Base-by-base conservation (phyloP, 2,113 vertebrate species). In the Anser brachyrhynchus region DNA sequence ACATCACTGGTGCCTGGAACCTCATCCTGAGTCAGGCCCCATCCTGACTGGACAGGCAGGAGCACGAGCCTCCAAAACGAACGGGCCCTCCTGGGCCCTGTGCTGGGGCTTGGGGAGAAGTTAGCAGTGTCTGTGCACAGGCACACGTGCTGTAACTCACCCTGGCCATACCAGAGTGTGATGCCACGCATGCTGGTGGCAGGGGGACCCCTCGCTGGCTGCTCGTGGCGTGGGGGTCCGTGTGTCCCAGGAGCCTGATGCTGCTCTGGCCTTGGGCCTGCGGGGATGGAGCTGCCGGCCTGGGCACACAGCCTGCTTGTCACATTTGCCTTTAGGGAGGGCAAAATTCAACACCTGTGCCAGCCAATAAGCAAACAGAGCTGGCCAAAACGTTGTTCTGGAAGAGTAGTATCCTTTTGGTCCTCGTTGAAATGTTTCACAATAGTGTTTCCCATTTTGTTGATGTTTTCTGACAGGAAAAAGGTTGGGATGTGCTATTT, bases 231-330 rank as follows among this genome's bases (percentile, higher is more conserved):
- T 2, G 22, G 44, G 77, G 70, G n/a, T 26, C 65, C 64, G 8
- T 0, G 0, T 64, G 74, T 65, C 61, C 33, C 16, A 8, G 74
- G 25, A 46, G 2, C 43, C 17, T 5, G 0, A 10, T 6, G 2
- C 2, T 1, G 5, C 5, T 72, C 1, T 3, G 21, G 39, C 41
- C 33, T 66, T 10, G 7, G 28, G 62, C 49, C 29, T 6, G 37
- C 0, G 2, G 9, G 13, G 10, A 5, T 31, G 35, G 14, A 41
- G 17, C 73, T 91, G 59, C 67, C 51, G 28, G 55, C 6, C 5
- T 19, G 21, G n/a, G 13, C 35, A 28, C 15, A 22, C 23, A 55
- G 41, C 41, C 23, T 2, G 13, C 15, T 55, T 85, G 35, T 33
- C 72, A 23, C 6, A 0, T 37, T 62, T 78, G 44, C 61, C 20